Conservation (phyloP, 1,140 invertebrate genomes). For the Lepidostoma basale region DNA sequence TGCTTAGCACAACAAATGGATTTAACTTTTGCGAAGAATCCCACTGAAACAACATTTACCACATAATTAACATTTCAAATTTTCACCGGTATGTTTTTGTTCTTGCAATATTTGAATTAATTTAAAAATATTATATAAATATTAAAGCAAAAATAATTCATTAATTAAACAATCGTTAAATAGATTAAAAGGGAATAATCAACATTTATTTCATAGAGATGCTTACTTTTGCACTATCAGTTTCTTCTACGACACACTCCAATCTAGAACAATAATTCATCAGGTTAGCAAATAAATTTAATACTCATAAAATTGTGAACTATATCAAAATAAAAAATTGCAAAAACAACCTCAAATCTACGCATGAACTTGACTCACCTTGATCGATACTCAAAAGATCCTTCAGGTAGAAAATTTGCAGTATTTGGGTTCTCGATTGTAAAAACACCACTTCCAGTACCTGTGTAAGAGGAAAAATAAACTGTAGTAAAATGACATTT, state of each 20-base stretch:
- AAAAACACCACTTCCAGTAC: neutral
- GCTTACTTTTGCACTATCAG: constrained; percentile 25
- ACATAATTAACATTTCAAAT: too few relatives aligned
- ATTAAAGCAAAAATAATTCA: too few relatives aligned
- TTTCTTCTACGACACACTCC: constrained; percentile 39
- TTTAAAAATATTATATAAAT: neutral
- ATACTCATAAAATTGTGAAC: too few relatives aligned
- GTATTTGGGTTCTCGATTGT: neutral
- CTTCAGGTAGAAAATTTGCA: constrained; percentile 6
- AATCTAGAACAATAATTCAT: constrained; percentile 18
- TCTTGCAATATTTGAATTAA: too few relatives aligned
- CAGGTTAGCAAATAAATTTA: neutral
- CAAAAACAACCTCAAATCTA: too few relatives aligned
- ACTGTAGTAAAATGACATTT: too few relatives aligned
- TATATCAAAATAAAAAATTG: too few relatives aligned
- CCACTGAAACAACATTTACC: constrained; percentile 23
- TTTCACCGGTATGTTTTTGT: too few relatives aligned
- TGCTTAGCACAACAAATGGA: constrained; percentile 24
- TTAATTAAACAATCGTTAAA: too few relatives aligned
- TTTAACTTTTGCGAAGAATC: constrained; percentile 6
- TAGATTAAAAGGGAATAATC: neutral
- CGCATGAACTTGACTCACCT: neutral
- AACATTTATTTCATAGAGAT: neutral
- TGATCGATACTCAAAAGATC: constrained; percentile 26
- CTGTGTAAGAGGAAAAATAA: too few relatives aligned